Evolutionary conservation across 2,888 invertebrate species (phyloP).

Genomic region (Brenthis hecate): DNA sequence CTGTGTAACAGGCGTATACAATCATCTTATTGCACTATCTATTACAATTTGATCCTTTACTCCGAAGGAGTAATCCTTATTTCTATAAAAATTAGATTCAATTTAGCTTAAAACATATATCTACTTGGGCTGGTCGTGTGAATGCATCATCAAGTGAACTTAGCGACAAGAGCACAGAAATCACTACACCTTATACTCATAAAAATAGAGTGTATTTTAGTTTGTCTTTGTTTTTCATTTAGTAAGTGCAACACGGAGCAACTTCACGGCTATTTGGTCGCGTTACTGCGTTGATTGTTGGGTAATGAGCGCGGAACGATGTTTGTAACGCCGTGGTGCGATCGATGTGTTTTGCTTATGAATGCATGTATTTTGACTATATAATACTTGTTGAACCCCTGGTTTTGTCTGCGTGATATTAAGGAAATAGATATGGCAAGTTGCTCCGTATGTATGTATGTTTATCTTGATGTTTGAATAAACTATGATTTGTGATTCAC

Average conservation of each 20-base stretch:
- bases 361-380: not conserved
- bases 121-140: slow-evolving; percentile 32
- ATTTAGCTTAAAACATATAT: slow-evolving; percentile 17
- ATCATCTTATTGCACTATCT: slow-evolving; percentile 51
- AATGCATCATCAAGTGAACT: slow-evolving; percentile 44
- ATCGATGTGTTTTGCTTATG: slow-evolving; percentile 27
- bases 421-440: too few relatives aligned
- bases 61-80: slow-evolving; percentile 16
- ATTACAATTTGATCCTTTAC: slow-evolving; percentile 35
- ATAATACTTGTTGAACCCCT: not conserved
- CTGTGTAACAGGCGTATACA: slow-evolving; percentile 59
- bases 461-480: too few relatives aligned
- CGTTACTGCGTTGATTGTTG: slow-evolving; percentile 47
- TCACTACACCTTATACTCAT: slow-evolving; percentile 22
- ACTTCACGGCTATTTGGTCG: slow-evolving; percentile 46
- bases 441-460: too few relatives aligned
- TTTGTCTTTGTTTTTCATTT: slow-evolving; percentile 16
- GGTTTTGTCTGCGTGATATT: not conserved
- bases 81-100: not conserved
- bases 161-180: slow-evolving; percentile 16
- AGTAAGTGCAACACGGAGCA: slow-evolving; percentile 43
- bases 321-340: slow-evolving; percentile 45
- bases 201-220: slow-evolving; percentile 27
- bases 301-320: slow-evolving; percentile 53
- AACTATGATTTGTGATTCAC: too few relatives aligned